Conservation (phyloP, 1,140 invertebrate genomes). For the Caenorhabditis tropicalis region DNA sequence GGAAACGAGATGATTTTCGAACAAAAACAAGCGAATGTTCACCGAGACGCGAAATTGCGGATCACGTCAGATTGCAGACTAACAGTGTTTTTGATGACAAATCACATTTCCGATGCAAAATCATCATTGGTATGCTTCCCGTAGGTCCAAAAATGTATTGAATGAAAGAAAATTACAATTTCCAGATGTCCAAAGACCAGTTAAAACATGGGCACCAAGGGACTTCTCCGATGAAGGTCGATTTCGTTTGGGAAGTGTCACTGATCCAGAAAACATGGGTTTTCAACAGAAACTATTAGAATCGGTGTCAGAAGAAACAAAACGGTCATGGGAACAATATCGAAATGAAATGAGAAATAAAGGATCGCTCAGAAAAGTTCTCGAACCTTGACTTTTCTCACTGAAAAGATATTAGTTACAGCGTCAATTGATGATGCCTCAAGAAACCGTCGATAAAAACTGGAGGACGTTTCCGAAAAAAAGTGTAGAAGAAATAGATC, state of each 20-base stretch:
- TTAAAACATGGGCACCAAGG: neutral
- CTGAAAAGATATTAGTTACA: neutral
- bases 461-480: neutral
- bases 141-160: no score
- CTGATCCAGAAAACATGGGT: neutral
- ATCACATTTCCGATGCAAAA: neutral
- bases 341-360: neutral
- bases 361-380: neutral
- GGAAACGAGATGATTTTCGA: no score
- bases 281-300: neutral
- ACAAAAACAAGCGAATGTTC: no score
- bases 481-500: neutral
- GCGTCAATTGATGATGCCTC: neutral
- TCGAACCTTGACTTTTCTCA: no score
- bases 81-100: no score
- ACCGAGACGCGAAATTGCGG: no score
- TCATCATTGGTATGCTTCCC: neutral
- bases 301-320: neutral
- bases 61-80: no score
- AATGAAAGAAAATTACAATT: no score
- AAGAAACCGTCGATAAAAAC: neutral
- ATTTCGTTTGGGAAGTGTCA: neutral
- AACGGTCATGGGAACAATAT: neutral
- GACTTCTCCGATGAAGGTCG: neutral
- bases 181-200: neutral